These are phyloP conservation scores for Syngnathus acus DNA, from an alignment of 2,797 vertebrate species.

Conservation along the genomic window DNA sequence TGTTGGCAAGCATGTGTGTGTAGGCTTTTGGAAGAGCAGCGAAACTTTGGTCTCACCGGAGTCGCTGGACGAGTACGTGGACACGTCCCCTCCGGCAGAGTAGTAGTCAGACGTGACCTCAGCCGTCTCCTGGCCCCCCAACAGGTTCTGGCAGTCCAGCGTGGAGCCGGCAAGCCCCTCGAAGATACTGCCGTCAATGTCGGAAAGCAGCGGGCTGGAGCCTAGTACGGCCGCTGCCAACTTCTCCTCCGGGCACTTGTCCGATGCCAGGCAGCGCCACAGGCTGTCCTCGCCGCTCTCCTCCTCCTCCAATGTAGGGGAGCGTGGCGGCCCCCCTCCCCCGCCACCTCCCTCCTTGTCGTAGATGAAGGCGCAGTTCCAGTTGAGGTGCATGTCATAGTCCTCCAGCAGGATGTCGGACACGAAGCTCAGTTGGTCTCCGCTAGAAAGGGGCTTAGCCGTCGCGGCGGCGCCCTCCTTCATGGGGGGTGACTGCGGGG, in stretches of 20 bases:
- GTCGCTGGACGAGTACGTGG: conserved; percentile 63
- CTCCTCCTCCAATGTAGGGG: conserved; percentile 13
- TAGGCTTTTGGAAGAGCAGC: not conserved
- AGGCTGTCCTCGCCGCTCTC: conserved; percentile 55
- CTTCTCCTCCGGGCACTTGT: conserved; percentile 62
- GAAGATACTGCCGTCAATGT: conserved; percentile 73
- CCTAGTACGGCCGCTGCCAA: conserved; percentile 57
- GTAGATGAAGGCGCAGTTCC: conserved; percentile 59
- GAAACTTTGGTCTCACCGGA: conserved; percentile 62
- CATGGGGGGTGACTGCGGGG: conserved; percentile 67
- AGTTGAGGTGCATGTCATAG: conserved; percentile 63
- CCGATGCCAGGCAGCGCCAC: conserved; percentile 49
- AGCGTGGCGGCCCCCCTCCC: conserved; percentile 30
- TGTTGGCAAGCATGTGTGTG: not conserved
- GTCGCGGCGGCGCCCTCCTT: conserved; percentile 39
- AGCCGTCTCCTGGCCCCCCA: conserved; percentile 48
- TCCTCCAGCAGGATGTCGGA: conserved; percentile 74
- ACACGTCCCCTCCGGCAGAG: conserved; percentile 62
- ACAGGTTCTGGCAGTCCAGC: conserved; percentile 63
- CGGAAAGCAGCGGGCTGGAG: conserved; percentile 69
- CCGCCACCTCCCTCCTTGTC: not conserved
- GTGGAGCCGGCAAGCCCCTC: conserved; percentile 71
- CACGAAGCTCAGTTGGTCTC: conserved; percentile 73
- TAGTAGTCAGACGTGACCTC: conserved; percentile 68
- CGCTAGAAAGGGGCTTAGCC: conserved; percentile 61